Conservation (phyloP, 2,888 invertebrate genomes). For the Criorhina ranunculi region DNA sequence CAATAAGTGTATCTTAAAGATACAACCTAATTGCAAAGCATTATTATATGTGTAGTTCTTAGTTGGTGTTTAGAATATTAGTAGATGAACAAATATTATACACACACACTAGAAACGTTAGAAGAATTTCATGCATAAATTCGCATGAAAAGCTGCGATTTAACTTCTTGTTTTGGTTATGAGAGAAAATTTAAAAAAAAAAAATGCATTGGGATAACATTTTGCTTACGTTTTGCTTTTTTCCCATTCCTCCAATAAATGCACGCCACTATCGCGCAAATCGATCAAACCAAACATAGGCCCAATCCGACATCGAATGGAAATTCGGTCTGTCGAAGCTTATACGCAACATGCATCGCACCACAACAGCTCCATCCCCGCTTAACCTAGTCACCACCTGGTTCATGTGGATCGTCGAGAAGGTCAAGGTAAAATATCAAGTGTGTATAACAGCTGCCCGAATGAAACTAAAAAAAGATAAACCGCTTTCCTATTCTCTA, state of each 20-base stretch:
- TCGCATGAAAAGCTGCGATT: conserved; percentile 52
- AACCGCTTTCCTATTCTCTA: conserved; percentile 56
- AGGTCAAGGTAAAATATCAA: conserved; percentile 88
- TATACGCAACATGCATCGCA: conserved; percentile 99
- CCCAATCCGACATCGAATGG: conserved; percentile 99
- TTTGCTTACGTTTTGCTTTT: conserved; percentile 74
- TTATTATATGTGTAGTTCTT: conserved; percentile 55
- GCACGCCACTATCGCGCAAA: conserved; percentile 60
- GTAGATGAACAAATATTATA: conserved; percentile 32
- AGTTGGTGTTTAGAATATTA: conserved; percentile 73
- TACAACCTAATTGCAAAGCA: conserved; percentile 49
- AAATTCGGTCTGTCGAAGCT: conserved; percentile 99
- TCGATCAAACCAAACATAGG: conserved; percentile 86
- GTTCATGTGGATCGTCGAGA: conserved; percentile 93
- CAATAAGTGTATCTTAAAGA: conserved; percentile 79
- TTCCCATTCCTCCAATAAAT: conserved; percentile 53
- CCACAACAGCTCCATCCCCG: conserved; percentile 98
- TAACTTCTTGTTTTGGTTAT: neutral
- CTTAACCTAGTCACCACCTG: conserved; percentile 98
- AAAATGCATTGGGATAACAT: conserved; percentile 31
- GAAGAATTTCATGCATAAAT: conserved; percentile 29
- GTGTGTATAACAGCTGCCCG: conserved; percentile 79
- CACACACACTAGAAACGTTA: conserved; percentile 40
- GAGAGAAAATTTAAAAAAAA: conserved; percentile 20
- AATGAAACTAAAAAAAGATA: conserved; percentile 66